Evolutionary conservation across 2,113 vertebrate species (phyloP), one percentile per base, ranked within the genome.

Genomic region (Azemiops feae): DNA sequence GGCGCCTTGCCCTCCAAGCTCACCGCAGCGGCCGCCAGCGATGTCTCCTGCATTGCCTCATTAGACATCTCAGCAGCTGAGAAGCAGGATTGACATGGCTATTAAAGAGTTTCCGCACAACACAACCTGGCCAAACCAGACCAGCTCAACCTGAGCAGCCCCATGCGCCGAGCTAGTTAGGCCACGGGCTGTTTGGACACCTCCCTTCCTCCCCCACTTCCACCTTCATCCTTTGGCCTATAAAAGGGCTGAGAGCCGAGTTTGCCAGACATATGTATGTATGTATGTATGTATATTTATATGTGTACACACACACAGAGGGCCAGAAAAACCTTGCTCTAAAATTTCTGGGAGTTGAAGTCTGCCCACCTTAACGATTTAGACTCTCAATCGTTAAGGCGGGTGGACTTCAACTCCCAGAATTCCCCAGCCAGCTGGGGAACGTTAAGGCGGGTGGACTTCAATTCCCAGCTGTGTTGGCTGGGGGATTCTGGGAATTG

Each of bases 1-100:
- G 99, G 98, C 1, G 97, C 98, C 95, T 99, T 99, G 18, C 98
- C 98, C 57, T 98, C 97, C 96, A 99, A 96, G 34, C 97, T 97
- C 89, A 96, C 96, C 86, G 97, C 95, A 89, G 98, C 98, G 18
- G 97, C 96, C 93, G 96, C 97, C 58, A 99, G 96, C 14, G 98
- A 97, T 94, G 98, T 98, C 93, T 98, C 98, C 97, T 97, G 97
- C 95, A 97, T 97, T 43, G 98, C 98, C 91, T 98, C 98, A 91
- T 99, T 98, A 57, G 99, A 98, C 98, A 99, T 98, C 93, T 97
- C 98, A 92, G 97, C 97, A 22, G 96, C 98, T 99, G 95, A 60
- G 94, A 27, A 94, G 89, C 94, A 93, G 95, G 69, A 95, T 95
- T 95, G 94, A 94, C 45, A 55, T 25, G 14, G 52, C 30, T 52